Evolutionary conservation across 2,113 vertebrate genomes (phyloP), one percentile per base, ranked within the genome.

Genomic region (Lichenostomus cassidix): DNA sequence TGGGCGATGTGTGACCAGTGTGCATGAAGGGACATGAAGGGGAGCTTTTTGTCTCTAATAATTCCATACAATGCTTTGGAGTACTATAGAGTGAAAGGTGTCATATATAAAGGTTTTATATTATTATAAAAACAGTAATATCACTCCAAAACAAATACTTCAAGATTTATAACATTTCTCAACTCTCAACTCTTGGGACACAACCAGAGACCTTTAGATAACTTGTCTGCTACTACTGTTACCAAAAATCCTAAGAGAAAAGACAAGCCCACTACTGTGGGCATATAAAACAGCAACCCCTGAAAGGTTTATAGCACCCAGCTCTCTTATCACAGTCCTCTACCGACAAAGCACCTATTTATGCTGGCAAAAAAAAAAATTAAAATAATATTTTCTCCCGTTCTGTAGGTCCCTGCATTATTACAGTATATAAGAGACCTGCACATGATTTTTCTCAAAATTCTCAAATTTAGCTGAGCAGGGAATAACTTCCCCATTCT

Each of bases 291-390:
- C 13, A 79, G 50, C 42, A 90, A 73, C 42, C 25, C 27, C 41
- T 42, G 49, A 79, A 93, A 87, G 64, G 46, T 89, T 83, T 88
- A 64, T 5, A 89, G 76, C 63, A 79, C 29, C 22, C 85, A 95
- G 50, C 39, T 90, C 83, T 86, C 67, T 93, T 91, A 89, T 90
- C 77, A 87, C 62, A 95, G 35, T 71, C 47, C 73, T 92, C 77
- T 67, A 65, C 13, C 56, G 85, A 85, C 41, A 92, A 93, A 95
- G 76, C 63, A 96, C 56, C 59, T 96, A 73, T 31, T 92, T 71
- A 53, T 62, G 56, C 41, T 85, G 69, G 63, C 80, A 93, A 62
- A 6, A 83, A 94, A 62, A 7, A 83, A 85, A 87, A 37, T 55
- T 33, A 9, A 35, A 62, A 94, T 42, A 76, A 42, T 15, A 2